These are phyloP conservation scores for Myotis findleyi DNA, from an alignment of 2,797 vertebrate genomes.

Conservation along the genomic window DNA sequence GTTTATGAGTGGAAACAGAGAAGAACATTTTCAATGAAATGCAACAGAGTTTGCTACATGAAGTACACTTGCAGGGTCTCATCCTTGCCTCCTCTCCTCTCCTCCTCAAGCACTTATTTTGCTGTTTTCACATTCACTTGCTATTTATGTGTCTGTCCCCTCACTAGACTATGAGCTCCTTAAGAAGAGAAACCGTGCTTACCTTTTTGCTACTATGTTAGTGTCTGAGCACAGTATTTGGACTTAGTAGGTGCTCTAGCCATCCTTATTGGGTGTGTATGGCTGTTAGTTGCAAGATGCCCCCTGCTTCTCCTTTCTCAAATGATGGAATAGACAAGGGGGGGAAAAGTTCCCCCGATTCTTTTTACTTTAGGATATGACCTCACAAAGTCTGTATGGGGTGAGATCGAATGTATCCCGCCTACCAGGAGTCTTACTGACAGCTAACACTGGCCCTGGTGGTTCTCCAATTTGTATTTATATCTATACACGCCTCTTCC, in stretches of 20 bases:
- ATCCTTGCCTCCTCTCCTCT: neutral
- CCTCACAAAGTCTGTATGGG: neutral
- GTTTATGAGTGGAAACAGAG: neutral
- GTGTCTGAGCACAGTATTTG: neutral
- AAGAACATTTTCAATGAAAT: slow-evolving; percentile 5
- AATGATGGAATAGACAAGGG: neutral
- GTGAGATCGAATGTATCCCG: neutral
- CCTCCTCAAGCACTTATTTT: neutral
- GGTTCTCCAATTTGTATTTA: slow-evolving; percentile 77
- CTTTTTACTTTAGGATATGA: neutral
- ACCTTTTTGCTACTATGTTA: neutral
- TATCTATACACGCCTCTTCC: slow-evolving; percentile 84
- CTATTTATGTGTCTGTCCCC: neutral
- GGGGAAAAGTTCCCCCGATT: neutral
- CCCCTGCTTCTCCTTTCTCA: neutral
- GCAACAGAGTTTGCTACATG: neutral
- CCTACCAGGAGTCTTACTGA: slow-evolving; percentile 52
- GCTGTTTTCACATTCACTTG: neutral
- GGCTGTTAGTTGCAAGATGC: neutral
- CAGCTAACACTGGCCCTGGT: slow-evolving; percentile 30
- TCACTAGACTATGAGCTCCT: neutral
- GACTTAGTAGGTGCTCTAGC: neutral
- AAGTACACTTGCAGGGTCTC: neutral
- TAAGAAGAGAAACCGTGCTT: neutral
- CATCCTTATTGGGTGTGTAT: neutral